A percentile compares a stretch with the other conserved stretches of the same genome.
phyloP scores from a whole-genome alignment of 2,797 vertebrate species.

The Characodon lateralis region DNA sequence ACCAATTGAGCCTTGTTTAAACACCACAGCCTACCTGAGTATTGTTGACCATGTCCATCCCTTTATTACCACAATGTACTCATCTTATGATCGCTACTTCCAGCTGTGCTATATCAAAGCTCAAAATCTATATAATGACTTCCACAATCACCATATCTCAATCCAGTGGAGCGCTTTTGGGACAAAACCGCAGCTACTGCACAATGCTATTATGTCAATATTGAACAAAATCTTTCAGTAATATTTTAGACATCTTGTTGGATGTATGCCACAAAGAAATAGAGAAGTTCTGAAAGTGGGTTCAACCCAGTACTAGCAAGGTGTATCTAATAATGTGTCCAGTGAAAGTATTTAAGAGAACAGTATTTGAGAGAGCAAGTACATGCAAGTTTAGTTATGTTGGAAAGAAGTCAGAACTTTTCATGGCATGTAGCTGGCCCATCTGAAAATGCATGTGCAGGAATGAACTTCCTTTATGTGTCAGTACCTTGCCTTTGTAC shows the following conservation, averaged over 20 bases:
- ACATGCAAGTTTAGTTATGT: neutral
- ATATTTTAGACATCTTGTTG: neutral
- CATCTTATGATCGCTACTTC: too few relatives aligned
- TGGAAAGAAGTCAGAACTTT: neutral
- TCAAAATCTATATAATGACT: too few relatives aligned
- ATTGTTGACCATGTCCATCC: too few relatives aligned
- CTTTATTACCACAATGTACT: too few relatives aligned
- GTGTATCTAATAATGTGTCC: neutral
- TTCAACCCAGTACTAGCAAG: neutral
- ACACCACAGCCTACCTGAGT: neutral
- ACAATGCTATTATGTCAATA: neutral
- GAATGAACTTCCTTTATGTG: conserved; percentile 23
- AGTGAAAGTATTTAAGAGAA: neutral
- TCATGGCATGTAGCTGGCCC: neutral
- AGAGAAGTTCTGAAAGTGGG: neutral
- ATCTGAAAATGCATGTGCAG: conserved; percentile 23
- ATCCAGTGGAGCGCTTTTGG: neutral
- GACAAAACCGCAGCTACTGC: neutral
- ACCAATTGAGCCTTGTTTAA: too few relatives aligned
- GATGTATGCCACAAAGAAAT: too few relatives aligned
- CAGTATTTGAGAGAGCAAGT: neutral
- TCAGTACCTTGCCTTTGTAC: conserved; percentile 34
- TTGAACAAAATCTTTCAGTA: neutral
- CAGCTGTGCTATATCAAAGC: too few relatives aligned
- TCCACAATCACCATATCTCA: neutral